A percentile compares a stretch with the other conserved stretches of the same genome.
These are phyloP conservation scores for Epirrita christyi DNA, from an alignment of 2,888 invertebrate genomes.

Conservation along the genomic window DNA sequence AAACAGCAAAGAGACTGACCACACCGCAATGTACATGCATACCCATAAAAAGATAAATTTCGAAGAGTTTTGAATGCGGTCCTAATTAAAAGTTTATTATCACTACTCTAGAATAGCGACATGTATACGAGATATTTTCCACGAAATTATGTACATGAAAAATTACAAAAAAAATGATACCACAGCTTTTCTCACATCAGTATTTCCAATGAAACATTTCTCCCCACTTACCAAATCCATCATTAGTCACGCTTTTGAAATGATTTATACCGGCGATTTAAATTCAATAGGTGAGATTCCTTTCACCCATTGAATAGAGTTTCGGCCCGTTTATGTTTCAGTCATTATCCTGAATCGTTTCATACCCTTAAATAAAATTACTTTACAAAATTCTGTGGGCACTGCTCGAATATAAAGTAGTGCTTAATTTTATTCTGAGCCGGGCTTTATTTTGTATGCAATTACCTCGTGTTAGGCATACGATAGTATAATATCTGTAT, in stretches of 20 bases:
- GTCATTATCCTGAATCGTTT: constrained; percentile 59
- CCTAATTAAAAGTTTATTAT: no score
- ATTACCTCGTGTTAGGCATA: constrained; percentile 43
- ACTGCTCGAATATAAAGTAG: constrained; percentile 59
- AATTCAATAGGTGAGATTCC: constrained; percentile 25
- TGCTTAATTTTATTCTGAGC: constrained; percentile 45
- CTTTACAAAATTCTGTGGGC: constrained; percentile 46
- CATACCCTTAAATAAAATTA: constrained; percentile 68
- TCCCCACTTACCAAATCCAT: constrained; percentile 1
- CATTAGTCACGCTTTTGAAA: constrained; percentile 11
- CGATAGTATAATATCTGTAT: constrained; percentile 23
- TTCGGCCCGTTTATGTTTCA: constrained; percentile 55
- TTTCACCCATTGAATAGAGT: constrained; percentile 25
- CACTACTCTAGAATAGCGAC: no score
- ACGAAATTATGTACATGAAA: no score
- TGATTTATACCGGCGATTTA: constrained; percentile 15
- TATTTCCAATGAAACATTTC: background rate
- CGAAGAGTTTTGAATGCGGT: no score
- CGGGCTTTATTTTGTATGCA: constrained; percentile 31
- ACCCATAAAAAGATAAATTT: no score
- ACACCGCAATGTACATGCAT: no score
- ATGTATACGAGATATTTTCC: no score
- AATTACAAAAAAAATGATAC: no score
- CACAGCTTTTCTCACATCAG: background rate
- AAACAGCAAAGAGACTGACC: no score